Conservation (phyloP, 2,888 invertebrate species). For the Drosophila anceps region DNA sequence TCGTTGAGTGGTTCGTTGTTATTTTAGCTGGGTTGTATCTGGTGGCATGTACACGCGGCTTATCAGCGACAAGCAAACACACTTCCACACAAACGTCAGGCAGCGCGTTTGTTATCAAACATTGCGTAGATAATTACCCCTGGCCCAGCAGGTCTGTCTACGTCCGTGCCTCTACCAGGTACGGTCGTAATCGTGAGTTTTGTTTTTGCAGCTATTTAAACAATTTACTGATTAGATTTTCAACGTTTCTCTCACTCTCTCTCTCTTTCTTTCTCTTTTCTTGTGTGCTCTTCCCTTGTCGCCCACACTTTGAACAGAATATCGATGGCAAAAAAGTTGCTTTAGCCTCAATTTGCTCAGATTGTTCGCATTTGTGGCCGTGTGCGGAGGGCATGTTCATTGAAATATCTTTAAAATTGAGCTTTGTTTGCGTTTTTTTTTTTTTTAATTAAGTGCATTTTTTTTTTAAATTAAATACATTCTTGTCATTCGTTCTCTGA, state of each 20-base stretch:
- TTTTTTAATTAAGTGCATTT: conserved; percentile 12
- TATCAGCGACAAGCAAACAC: conserved; percentile 40
- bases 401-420: conserved; percentile 31
- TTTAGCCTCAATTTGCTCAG: conserved; percentile 20
- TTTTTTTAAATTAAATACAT: conserved; percentile 14
- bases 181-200: conserved; percentile 41
- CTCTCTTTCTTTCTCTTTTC: not conserved
- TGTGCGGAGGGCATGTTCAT: conserved; percentile 21
- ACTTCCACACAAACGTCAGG: conserved; percentile 18
- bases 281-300: not conserved
- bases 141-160: not conserved
- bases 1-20: conserved; percentile 4
- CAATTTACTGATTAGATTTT: conserved; percentile 80
- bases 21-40: conserved; percentile 15
- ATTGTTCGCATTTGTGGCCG: conserved; percentile 13
- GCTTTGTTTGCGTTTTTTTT: conserved; percentile 27
- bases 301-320: not conserved
- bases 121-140: conserved; percentile 38
- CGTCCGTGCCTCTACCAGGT: not conserved
- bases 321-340: conserved; percentile 25
- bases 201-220: conserved; percentile 73
- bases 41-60: conserved; percentile 30
- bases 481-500: conserved; percentile 18
- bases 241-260: conserved; percentile 22
- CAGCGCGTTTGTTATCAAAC: conserved; percentile 41